These are phyloP conservation scores for Podocnemis expansa DNA, from an alignment of 2,113 vertebrate species.

Conservation along the genomic window DNA sequence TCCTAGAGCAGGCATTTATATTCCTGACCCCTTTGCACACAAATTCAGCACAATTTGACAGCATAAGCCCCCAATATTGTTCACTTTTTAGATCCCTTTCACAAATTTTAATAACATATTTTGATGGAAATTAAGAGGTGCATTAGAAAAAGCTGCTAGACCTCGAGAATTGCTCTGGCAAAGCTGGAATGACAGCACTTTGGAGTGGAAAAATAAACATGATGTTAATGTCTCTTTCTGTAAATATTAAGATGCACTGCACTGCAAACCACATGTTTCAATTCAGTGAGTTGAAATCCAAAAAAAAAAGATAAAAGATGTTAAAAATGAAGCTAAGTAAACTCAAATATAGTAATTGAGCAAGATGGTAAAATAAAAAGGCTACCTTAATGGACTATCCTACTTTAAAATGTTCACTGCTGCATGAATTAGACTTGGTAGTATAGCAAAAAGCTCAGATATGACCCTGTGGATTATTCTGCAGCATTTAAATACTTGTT, in stretches of 20 bases:
- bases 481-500: constrained; percentile 44
- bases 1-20: not conserved
- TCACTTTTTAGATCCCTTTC: constrained; percentile 15
- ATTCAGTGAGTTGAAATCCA: constrained; percentile 51
- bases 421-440: constrained; percentile 1
- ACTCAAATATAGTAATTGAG: constrained; percentile 25
- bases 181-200: constrained; percentile 46
- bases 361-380: constrained; percentile 35
- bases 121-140: constrained; percentile 43
- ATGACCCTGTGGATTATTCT: constrained; percentile 23
- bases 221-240: constrained; percentile 29
- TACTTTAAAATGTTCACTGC: not conserved
- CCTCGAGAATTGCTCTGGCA: constrained; percentile 44
- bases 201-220: not conserved
- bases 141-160: constrained; percentile 37
- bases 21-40: not conserved
- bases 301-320: too few relatives aligned
- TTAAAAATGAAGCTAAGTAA: constrained; percentile 49
- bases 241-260: constrained; percentile 30
- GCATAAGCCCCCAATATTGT: constrained; percentile 14
- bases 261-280: constrained; percentile 32
- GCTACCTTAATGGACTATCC: not conserved
- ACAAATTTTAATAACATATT: constrained; percentile 15
- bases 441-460: constrained; percentile 47
- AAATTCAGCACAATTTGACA: constrained; percentile 19